Conservation (phyloP, 2,888 invertebrate species). For the Aspidapion aeneum region DNA sequence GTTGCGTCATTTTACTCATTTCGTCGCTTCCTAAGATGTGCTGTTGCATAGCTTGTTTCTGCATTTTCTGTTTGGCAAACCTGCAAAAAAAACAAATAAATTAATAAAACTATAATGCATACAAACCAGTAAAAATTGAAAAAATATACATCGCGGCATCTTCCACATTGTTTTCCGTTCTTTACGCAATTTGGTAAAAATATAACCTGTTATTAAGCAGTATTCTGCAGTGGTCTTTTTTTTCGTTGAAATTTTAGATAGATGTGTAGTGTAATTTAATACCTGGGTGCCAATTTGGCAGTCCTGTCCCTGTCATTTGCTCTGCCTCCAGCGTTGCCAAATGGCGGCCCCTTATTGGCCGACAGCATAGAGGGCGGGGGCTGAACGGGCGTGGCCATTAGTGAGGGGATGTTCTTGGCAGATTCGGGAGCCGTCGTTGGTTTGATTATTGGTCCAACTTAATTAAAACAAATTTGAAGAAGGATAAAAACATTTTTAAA, state of each 20-base stretch:
- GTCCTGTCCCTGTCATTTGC: slow-evolving; percentile 35
- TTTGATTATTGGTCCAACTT: slow-evolving; percentile 32
- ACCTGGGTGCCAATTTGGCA: slow-evolving; percentile 24
- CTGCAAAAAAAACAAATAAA: slow-evolving; percentile 41
- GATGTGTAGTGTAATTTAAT: too few species aligned
- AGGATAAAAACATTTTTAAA: too few species aligned
- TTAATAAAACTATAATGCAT: not conserved
- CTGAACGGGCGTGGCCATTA: slow-evolving; percentile 51
- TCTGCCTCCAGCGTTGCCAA: not conserved
- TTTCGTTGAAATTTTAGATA: too few species aligned
- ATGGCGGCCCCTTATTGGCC: slow-evolving; percentile 10
- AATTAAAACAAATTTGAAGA: too few species aligned
- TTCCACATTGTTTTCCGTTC: too few species aligned
- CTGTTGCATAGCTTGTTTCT: slow-evolving; percentile 48
- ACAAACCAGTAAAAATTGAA: not conserved
- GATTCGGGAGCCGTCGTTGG: slow-evolving; percentile 36
- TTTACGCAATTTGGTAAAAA: too few species aligned
- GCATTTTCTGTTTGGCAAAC: slow-evolving; percentile 67
- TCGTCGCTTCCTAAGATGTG: slow-evolving; percentile 7
- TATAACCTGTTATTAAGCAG: too few species aligned
- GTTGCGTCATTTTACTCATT: not conserved
- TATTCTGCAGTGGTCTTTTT: too few species aligned
- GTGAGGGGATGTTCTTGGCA: slow-evolving; percentile 50
- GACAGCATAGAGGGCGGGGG: slow-evolving; percentile 47
- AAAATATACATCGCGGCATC: too few species aligned